Evolutionary conservation across 2,888 invertebrate genomes (phyloP).

Genomic region (Melipona beecheii): DNA sequence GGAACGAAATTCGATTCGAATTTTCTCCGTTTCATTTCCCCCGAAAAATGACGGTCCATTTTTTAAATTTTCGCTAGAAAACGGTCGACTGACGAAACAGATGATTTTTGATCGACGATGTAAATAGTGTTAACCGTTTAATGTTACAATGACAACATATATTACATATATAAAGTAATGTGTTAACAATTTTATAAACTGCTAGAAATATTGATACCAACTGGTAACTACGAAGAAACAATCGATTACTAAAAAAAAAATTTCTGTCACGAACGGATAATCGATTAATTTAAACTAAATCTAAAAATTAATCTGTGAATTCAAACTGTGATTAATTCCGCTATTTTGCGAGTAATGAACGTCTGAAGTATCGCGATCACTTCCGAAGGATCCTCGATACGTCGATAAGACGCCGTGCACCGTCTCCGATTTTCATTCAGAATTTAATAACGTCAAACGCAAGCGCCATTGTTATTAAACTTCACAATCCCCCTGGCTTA

Average conservation of each 20-base stretch:
- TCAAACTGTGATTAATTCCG: neutral
- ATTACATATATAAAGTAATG: too few relatives aligned
- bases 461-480: conserved; percentile 30
- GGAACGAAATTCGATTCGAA: neutral
- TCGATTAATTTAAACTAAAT: too few relatives aligned
- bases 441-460: conserved; percentile 39
- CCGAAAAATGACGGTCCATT: neutral
- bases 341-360: neutral
- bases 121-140: too few relatives aligned
- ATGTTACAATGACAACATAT: too few relatives aligned
- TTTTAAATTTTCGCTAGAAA: neutral
- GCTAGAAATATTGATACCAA: too few relatives aligned
- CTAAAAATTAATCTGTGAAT: too few relatives aligned
- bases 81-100: neutral
- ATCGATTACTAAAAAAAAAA: too few relatives aligned
- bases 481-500: neutral
- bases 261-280: too few relatives aligned
- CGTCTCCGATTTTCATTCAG: conserved; percentile 24
- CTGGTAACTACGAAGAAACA: too few relatives aligned
- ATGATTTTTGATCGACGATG: too few relatives aligned
- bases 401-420: neutral
- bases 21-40: neutral
- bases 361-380: neutral
- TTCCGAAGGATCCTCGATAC: too few relatives aligned
- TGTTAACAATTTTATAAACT: too few relatives aligned